Evolutionary conservation across 2,113 vertebrate genomes (phyloP).

Genomic region (Gobius niger): DNA sequence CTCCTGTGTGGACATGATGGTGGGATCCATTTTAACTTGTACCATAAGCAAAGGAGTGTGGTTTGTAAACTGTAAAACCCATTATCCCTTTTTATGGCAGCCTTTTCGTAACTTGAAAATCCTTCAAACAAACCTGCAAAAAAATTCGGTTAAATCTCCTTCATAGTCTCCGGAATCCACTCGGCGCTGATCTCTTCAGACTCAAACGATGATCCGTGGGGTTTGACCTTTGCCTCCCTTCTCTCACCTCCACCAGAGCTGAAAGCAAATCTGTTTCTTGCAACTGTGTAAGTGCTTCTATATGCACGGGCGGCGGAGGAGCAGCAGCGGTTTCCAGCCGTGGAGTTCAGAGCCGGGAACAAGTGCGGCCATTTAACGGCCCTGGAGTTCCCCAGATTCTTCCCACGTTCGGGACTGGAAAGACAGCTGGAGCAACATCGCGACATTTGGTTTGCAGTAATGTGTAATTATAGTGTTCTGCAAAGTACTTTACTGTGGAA

Average conservation of each 20-base stretch:
- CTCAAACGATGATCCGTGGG: background rate
- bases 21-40: too few species aligned
- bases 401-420: constrained; percentile 8
- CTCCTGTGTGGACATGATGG: too few species aligned
- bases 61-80: too few species aligned
- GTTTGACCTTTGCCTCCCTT: constrained; percentile 29
- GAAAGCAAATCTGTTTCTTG: constrained; percentile 60
- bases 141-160: background rate
- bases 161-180: background rate
- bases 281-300: constrained; percentile 57
- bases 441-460: background rate
- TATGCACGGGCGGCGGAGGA: constrained; percentile 26
- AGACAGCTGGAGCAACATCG: constrained; percentile 6
- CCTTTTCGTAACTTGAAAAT: background rate
- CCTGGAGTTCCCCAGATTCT: background rate
- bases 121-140: background rate
- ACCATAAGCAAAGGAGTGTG: too few species aligned
- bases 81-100: too few species aligned
- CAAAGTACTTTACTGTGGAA: too few species aligned
- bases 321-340: too few species aligned
- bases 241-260: constrained; percentile 28
- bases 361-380: constrained; percentile 26
- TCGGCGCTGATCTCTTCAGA: constrained; percentile 5
- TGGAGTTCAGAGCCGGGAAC: constrained; percentile 35
- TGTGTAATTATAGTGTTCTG: too few species aligned